Evolutionary conservation across 64 coral and sea anemone species (phyloP).

Genomic region (Actinia tenebrosa): DNA sequence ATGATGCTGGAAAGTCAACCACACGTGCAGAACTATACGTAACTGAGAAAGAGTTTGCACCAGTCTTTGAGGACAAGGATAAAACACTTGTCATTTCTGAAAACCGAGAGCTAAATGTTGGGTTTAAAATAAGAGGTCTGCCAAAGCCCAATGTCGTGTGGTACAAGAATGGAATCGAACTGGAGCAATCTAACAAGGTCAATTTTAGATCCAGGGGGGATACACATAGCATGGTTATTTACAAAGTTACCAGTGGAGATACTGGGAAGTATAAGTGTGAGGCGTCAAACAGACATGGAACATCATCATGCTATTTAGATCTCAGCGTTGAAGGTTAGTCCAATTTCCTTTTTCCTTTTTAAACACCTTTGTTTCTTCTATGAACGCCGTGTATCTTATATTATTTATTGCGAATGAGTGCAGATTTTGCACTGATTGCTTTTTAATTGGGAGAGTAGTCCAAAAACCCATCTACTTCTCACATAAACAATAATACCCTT

Average conservation of each 20-base stretch:
- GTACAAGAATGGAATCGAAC: conserved; percentile 63
- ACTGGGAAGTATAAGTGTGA: conserved; percentile 66
- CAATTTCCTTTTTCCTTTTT: too few relatives aligned
- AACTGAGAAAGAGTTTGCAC: conserved; percentile 48
- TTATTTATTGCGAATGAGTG: too few relatives aligned
- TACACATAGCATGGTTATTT: conserved; percentile 50
- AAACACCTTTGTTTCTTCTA: too few relatives aligned
- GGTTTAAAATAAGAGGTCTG: conserved; percentile 44
- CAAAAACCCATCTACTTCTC: neutral
- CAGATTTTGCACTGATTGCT: too few relatives aligned
- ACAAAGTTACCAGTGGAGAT: conserved; percentile 32
- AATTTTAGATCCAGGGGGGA: conserved; percentile 57
- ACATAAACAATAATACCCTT: neutral
- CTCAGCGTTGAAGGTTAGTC: conserved; percentile 66
- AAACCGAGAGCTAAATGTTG: conserved; percentile 48
- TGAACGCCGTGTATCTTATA: too few relatives aligned
- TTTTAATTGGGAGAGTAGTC: too few relatives aligned
- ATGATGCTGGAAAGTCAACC: conserved; percentile 48
- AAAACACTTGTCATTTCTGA: conserved; percentile 38
- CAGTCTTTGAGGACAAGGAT: conserved; percentile 57
- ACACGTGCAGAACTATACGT: conserved; percentile 52
- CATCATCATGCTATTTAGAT: conserved; percentile 46
- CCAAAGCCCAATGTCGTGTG: conserved; percentile 58
- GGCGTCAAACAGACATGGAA: conserved; percentile 47
- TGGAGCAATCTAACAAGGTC: conserved; percentile 33